Conservation (phyloP, 2,113 vertebrate genomes). For the Saimiri boliviensis region DNA sequence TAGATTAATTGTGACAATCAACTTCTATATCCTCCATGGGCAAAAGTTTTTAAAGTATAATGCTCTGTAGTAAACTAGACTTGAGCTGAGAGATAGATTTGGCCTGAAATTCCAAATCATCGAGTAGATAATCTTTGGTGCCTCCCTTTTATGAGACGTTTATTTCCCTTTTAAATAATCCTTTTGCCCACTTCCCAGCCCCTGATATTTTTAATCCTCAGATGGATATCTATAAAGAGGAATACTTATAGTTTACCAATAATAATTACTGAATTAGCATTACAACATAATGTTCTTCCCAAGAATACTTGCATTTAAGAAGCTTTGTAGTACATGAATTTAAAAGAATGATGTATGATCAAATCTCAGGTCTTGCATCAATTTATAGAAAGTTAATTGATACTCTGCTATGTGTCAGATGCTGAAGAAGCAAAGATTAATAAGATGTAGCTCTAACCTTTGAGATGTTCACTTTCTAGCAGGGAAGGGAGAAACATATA, state of each 20-base stretch:
- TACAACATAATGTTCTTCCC: neutral
- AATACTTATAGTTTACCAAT: neutral
- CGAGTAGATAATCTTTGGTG: slow-evolving; percentile 10
- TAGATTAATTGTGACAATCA: slow-evolving; percentile 46
- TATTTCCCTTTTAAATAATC: slow-evolving; percentile 14
- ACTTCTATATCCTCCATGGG: neutral
- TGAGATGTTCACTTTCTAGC: neutral
- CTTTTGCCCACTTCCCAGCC: neutral
- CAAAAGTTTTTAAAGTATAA: slow-evolving; percentile 33
- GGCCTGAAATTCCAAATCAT: neutral
- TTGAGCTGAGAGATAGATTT: slow-evolving; percentile 2
- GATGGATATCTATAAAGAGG: neutral
- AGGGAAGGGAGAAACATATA: neutral
- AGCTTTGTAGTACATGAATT: neutral
- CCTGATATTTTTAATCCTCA: neutral
- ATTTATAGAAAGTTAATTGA: neutral
- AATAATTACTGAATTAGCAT: neutral
- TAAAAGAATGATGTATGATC: neutral
- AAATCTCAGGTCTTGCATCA: neutral
- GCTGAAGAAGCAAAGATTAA: neutral
- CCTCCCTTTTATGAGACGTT: neutral
- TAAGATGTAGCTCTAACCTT: neutral
- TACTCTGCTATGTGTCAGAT: neutral
- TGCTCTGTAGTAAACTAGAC: slow-evolving; percentile 24
- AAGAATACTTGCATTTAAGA: slow-evolving; percentile 20